Percentiles rank a stretch among this genome's conserved stretches.
Evolutionary conservation across 2,797 vertebrate species (phyloP).

Genomic region (Girardinus metallicus): DNA sequence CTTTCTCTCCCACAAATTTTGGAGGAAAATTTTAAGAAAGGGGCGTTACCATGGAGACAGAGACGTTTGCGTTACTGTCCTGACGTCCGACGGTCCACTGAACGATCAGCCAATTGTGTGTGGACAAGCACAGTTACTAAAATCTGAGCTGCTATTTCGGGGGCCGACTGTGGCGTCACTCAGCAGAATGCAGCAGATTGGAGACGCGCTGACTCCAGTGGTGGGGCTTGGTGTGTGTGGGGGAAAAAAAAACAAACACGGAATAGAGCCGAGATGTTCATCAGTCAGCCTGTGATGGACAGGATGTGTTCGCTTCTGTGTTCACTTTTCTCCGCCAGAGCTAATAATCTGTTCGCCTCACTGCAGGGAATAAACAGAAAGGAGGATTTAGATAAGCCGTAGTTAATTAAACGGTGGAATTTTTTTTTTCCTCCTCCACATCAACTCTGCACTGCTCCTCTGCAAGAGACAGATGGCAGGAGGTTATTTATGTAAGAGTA

Average conservation of each 20-base stretch:
- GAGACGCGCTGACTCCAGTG: constrained; percentile 30
- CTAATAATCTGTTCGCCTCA: constrained; percentile 47
- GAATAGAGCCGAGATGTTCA: background rate
- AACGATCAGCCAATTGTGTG: constrained; percentile 59
- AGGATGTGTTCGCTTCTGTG: constrained; percentile 14
- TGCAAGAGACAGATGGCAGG: constrained; percentile 47
- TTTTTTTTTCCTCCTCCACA: constrained; percentile 9
- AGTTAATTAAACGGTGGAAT: constrained; percentile 63
- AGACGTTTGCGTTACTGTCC: constrained; percentile 20
- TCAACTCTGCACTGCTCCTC: constrained; percentile 12
- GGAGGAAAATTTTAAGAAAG: constrained; percentile 32
- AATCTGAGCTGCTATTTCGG: constrained; percentile 73
- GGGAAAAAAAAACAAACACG: background rate
- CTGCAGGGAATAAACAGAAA: constrained; percentile 53
- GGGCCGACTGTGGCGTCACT: constrained; percentile 58
- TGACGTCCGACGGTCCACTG: constrained; percentile 46
- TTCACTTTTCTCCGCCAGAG: constrained; percentile 9
- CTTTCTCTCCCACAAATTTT: constrained; percentile 21
- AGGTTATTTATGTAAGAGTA: constrained; percentile 54
- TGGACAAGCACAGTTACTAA: constrained; percentile 42
- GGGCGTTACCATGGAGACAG: constrained; percentile 64
- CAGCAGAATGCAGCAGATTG: constrained; percentile 64
- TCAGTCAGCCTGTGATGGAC: background rate
- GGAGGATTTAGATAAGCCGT: constrained; percentile 47
- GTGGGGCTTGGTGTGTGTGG: background rate